A percentile compares a stretch with the other conserved stretches of the same genome.
These are phyloP conservation scores for Pyrrhosoma nymphula DNA, from an alignment of 2,888 invertebrate species.

Conservation along the genomic window DNA sequence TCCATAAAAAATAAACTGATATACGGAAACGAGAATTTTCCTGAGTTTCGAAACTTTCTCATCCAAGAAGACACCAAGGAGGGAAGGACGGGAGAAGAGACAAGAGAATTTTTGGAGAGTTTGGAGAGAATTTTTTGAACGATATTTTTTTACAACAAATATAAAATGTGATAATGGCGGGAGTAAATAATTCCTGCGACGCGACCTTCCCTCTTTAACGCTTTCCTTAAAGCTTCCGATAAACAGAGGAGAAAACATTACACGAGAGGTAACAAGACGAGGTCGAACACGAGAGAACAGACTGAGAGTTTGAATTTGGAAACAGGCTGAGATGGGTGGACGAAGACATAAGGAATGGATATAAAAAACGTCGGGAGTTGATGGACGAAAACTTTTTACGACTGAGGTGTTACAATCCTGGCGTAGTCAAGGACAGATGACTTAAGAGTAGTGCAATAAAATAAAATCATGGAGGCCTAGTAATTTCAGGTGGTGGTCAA, in stretches of 20 bases:
- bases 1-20: not conserved
- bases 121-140: not conserved
- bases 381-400: constrained; percentile 53
- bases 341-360: not conserved
- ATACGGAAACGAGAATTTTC: not conserved
- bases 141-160: not conserved
- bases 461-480: not conserved
- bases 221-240: not conserved
- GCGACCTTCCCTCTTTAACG: not conserved
- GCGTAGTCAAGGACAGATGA: constrained; percentile 42
- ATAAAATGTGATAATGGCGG: not conserved
- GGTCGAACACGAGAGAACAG: not conserved
- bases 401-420: constrained; percentile 28
- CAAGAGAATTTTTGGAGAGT: not conserved
- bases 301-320: constrained; percentile 45
- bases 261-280: not conserved
- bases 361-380: not conserved
- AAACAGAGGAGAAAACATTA: not conserved
- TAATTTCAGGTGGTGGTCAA: not conserved
- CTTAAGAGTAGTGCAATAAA: constrained; percentile 33
- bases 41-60: not conserved
- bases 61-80: not conserved
- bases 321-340: not conserved
- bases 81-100: not conserved
- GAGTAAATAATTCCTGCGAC: not conserved